A percentile compares a stretch with the other conserved stretches of the same genome.
Evolutionary conservation across 2,888 invertebrate species (phyloP).

Genomic region (Hylaea fasciaria): DNA sequence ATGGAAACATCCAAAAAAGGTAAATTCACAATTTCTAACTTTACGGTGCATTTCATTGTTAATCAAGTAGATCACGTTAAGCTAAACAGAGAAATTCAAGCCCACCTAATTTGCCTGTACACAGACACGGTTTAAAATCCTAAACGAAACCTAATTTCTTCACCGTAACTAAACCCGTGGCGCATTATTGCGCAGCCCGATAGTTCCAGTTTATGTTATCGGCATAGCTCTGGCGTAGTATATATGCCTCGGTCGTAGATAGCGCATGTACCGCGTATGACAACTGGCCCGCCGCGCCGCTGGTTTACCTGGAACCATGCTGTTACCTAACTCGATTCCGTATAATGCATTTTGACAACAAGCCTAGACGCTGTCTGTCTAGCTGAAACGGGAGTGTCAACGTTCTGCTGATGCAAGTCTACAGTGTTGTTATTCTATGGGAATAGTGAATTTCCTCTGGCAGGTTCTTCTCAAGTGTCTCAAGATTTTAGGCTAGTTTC

Average conservation of each 20-base stretch:
- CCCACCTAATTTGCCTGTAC: background rate
- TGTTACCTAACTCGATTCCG: conserved; percentile 17
- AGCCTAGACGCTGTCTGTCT: conserved; percentile 14
- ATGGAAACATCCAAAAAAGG: too few species aligned
- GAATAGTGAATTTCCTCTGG: too few species aligned
- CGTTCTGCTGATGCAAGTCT: background rate
- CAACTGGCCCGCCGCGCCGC: conserved; percentile 21
- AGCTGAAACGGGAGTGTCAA: background rate
- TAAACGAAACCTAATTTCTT: conserved; percentile 11
- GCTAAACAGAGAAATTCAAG: background rate
- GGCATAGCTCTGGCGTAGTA: conserved; percentile 29
- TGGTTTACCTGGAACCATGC: conserved; percentile 23
- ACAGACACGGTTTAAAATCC: conserved; percentile 14
- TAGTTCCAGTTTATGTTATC: conserved; percentile 32
- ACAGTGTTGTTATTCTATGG: conserved; percentile 3
- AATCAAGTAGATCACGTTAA: background rate
- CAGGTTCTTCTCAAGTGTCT: too few species aligned
- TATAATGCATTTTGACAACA: conserved; percentile 17
- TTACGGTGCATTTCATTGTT: too few species aligned
- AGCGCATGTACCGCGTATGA: conserved; percentile 39
- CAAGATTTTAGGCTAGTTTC: too few species aligned
- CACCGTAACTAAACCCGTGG: conserved; percentile 19
- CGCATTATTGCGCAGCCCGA: conserved; percentile 5
- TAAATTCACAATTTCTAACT: too few species aligned
- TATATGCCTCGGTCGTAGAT: conserved; percentile 33